phyloP scores from a whole-genome alignment of 1,140 invertebrate species.

The Cepaea nemoralis region DNA sequence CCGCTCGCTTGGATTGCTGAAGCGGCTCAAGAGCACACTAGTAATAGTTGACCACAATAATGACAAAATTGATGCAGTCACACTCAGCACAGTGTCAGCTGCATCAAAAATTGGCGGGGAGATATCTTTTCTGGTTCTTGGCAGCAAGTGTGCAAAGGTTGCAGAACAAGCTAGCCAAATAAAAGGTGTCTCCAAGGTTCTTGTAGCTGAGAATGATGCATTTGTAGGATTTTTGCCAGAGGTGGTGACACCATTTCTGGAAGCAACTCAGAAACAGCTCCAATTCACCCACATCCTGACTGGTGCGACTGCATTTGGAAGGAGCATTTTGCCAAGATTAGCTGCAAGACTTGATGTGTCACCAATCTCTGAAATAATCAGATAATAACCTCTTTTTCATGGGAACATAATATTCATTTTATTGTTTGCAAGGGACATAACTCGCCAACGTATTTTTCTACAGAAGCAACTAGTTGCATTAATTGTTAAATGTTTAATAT shows the following conservation, averaged over 20 bases:
- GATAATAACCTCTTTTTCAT: too few relatives aligned
- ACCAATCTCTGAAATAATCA: conserved; percentile 94
- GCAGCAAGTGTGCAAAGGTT: conserved; percentile 76
- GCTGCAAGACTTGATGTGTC: conserved; percentile 96
- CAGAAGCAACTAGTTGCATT: too few relatives aligned
- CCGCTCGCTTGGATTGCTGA: conserved; percentile 46
- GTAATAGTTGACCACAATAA: conserved; percentile 97
- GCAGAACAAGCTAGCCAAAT: conserved; percentile 88
- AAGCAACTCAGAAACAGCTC: conserved; percentile 91
- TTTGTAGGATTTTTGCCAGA: conserved; percentile 92
- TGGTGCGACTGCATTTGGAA: conserved; percentile 73
- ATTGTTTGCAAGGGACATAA: too few relatives aligned
- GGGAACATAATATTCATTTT: too few relatives aligned
- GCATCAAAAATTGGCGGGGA: conserved; percentile 93
- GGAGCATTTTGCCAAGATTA: conserved; percentile 87
- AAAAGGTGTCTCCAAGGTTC: conserved; percentile 85
- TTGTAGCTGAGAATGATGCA: conserved; percentile 89
- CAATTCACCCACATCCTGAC: conserved; percentile 96
- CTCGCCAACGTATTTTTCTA: too few relatives aligned
- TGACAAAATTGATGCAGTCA: conserved; percentile 85
- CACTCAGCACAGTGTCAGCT: conserved; percentile 91
- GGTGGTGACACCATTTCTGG: conserved; percentile 86
- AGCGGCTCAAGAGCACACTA: conserved; percentile 78
- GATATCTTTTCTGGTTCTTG: conserved; percentile 90
- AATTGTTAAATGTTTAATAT: too few relatives aligned